Percentiles rank a stretch among this genome's conserved stretches.
Conservation (phyloP, 2,113 vertebrate genomes). For the Dissostichus mawsoni region DNA sequence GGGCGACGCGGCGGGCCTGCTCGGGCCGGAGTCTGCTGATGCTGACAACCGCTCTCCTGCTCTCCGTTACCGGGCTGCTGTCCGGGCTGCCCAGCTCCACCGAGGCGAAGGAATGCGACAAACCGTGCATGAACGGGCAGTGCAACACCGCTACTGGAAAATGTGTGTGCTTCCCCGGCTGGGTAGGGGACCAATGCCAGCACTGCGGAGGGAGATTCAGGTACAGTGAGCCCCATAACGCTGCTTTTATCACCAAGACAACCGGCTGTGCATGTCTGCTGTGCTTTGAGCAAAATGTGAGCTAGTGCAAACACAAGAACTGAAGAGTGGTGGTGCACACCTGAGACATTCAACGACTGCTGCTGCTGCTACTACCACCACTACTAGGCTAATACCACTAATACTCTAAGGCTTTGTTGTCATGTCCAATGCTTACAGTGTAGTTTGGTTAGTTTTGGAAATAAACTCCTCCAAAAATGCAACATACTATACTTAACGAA, state of each 20-base stretch:
- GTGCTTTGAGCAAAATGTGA: background rate
- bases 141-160: slow-evolving; percentile 88
- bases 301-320: background rate
- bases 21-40: slow-evolving; percentile 70
- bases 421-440: too few species aligned
- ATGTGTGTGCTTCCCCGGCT: slow-evolving; percentile 92
- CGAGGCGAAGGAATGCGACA: slow-evolving; percentile 92
- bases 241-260: background rate
- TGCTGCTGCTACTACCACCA: background rate
- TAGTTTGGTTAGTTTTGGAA: too few species aligned
- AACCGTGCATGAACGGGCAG: slow-evolving; percentile 92
- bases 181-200: slow-evolving; percentile 97
- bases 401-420: too few species aligned
- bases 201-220: slow-evolving; percentile 97
- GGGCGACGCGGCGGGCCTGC: slow-evolving; percentile 79
- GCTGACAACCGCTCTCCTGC: slow-evolving; percentile 70
- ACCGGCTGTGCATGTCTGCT: background rate
- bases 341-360: slow-evolving; percentile 5
- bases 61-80: slow-evolving; percentile 68
- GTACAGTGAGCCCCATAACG: slow-evolving; percentile 74
- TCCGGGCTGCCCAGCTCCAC: slow-evolving; percentile 73
- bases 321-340: slow-evolving; percentile 11
- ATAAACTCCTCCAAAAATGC: too few species aligned
- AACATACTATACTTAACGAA: too few species aligned
- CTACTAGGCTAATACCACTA: background rate